Conservation (phyloP, 1,140 invertebrate genomes). For the Drosophila kanapiae region DNA sequence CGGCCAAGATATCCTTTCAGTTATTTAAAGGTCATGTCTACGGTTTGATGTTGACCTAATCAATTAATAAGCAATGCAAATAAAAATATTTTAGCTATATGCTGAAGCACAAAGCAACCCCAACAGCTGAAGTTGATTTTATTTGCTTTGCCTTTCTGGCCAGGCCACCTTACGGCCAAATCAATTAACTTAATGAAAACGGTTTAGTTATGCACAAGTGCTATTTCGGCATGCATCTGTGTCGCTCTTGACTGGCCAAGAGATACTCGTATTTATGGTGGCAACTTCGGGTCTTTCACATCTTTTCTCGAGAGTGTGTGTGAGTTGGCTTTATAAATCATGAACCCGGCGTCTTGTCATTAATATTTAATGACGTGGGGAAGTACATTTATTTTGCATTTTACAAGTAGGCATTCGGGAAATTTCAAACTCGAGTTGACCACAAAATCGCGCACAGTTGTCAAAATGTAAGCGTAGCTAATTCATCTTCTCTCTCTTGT, state of each 20-base stretch:
- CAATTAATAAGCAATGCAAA: constrained; percentile 4
- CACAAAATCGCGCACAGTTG: constrained; percentile 56
- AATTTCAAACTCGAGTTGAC: constrained; percentile 40
- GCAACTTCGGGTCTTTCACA: not conserved
- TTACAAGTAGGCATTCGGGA: not conserved
- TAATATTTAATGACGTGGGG: constrained; percentile 48
- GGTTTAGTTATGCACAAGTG: constrained; percentile 64
- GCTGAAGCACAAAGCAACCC: not conserved
- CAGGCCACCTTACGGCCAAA: constrained; percentile 21
- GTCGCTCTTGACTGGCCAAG: constrained; percentile 18
- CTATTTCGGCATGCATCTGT: constrained; percentile 38
- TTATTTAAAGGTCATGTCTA: not conserved
- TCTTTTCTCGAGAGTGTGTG: not conserved
- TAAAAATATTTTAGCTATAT: not conserved
- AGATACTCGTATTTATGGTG: not conserved
- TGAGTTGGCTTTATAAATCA: constrained; percentile 53
- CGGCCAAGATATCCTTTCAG: not conserved
- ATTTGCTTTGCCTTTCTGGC: constrained; percentile 7
- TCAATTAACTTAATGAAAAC: constrained; percentile 75
- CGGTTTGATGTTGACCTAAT: not conserved
- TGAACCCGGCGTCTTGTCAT: constrained; percentile 44
- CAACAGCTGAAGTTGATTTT: not conserved
- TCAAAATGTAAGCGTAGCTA: constrained; percentile 60
- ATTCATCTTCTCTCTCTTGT: constrained; percentile 43
- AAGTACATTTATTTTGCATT: constrained; percentile 33